Conservation (phyloP, 2,888 invertebrate genomes). For the Ectemnius continuus region DNA sequence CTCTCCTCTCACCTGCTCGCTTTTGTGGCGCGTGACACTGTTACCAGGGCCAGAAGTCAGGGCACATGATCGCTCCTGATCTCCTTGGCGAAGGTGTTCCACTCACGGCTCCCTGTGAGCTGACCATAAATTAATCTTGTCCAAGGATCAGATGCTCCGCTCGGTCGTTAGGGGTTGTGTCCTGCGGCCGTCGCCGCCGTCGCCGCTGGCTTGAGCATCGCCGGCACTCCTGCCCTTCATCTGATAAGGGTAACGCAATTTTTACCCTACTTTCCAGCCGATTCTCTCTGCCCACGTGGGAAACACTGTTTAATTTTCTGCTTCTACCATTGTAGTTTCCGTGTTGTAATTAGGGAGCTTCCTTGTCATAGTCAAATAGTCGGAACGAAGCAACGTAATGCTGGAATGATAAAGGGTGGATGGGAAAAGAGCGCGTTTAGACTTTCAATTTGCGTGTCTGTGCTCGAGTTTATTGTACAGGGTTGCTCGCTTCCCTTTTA, state of each 20-base stretch:
- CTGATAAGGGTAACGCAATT: slow-evolving; percentile 44
- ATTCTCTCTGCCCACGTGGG: slow-evolving; percentile 23
- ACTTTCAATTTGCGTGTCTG: no score
- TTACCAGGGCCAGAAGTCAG: background rate
- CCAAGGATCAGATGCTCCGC: slow-evolving; percentile 57
- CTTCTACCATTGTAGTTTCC: no score
- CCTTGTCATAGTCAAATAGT: no score
- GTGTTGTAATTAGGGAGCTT: no score
- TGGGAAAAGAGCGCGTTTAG: no score
- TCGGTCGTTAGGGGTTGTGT: slow-evolving; percentile 59
- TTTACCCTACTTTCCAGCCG: slow-evolving; percentile 38
- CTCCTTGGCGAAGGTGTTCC: slow-evolving; percentile 24
- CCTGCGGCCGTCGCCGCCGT: slow-evolving; percentile 35
- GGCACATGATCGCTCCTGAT: slow-evolving; percentile 12
- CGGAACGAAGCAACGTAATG: no score
- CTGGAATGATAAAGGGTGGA: no score
- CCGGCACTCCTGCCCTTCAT: slow-evolving; percentile 15
- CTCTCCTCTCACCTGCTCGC: slow-evolving; percentile 5
- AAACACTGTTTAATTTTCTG: slow-evolving; percentile 4
- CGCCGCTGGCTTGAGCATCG: no score
- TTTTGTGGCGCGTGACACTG: slow-evolving; percentile 1
- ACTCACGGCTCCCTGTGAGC: background rate
- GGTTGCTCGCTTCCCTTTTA: no score
- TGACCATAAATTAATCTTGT: slow-evolving; percentile 59
- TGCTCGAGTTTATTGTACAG: no score